Conservation (phyloP, 2,797 vertebrate genomes). For the Xiphophorus birchmanni region DNA sequence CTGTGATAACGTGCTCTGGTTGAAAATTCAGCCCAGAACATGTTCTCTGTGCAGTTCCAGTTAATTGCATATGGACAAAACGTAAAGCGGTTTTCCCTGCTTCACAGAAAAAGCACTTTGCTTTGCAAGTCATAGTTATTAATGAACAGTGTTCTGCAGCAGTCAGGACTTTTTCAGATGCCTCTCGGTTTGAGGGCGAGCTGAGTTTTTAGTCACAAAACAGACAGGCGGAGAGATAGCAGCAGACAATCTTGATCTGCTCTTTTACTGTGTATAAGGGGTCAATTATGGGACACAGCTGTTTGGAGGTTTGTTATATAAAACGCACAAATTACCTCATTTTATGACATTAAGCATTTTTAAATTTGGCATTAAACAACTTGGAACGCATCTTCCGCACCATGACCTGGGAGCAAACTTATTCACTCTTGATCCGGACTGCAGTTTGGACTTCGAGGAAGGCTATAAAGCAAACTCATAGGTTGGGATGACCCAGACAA, state of each 20-base stretch:
- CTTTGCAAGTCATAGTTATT: neutral
- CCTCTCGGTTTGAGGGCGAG: neutral
- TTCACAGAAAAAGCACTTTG: neutral
- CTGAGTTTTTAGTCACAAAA: neutral
- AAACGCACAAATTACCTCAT: neutral
- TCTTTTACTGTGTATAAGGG: neutral
- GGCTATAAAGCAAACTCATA: neutral
- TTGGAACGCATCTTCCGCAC: neutral
- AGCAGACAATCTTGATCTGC: neutral
- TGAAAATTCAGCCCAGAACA: neutral
- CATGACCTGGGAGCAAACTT: neutral
- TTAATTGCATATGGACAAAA: neutral
- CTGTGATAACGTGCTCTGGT: neutral
- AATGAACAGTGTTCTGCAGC: neutral
- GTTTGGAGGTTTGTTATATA: neutral
- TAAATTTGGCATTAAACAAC: neutral
- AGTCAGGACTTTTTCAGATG: neutral
- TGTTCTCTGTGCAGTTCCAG: neutral
- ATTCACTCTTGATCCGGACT: neutral
- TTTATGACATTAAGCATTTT: neutral
- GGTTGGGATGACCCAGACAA: neutral
- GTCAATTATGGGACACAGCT: neutral
- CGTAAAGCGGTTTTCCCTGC: neutral
- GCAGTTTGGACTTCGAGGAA: neutral
- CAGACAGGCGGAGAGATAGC: neutral